Evolutionary conservation across 2,113 vertebrate species (phyloP), one percentile per base, ranked within the genome.

Genomic region (Hemibagrus wyckioides): DNA sequence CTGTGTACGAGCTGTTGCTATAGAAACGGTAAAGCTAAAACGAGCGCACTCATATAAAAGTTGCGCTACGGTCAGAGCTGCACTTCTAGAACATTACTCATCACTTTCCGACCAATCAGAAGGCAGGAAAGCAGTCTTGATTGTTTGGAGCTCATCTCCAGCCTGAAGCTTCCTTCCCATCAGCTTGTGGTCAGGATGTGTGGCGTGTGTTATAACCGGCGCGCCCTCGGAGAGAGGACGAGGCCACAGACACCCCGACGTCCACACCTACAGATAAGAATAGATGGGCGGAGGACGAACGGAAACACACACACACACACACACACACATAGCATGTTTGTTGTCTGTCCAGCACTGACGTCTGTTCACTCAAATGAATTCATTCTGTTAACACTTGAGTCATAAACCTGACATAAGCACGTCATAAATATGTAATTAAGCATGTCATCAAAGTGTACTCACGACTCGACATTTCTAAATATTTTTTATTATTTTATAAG

Each of bases 181-280:
- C 71, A 83, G 67, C 65, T 52, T 85, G 41, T 63, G 28, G 11
- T 15, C 36, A 90, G 86, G 89, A 88, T 86, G 82, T 81, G 50
- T 28, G 15, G 57, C 63, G 77, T 80, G 39, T 88, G 86, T 75
- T 88, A 88, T 88, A 63, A 73, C 80, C 39, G 73, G 65, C 79
- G 75, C 89, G 76, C 89, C 89, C 71, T 71, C 44, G 28, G 71
- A 69, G 50, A 79, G 30, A 79, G 28, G 65, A 84, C 7, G 4
- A 54, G n/a, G 28, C 28, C 14, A 87, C 61, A 80, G 59, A 63
- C 39, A 25, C 79, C 83, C 76, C 82, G 36, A 33, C 44, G 13
- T 56, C 50, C 50, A 5, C 44, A 48, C 67, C 41, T 52, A 65
- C 14, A 19, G 61, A 39, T 90, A 94, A 92, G 92, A 93, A 94